A percentile compares a stretch with the other conserved stretches of the same genome.
Evolutionary conservation across 2,113 vertebrate species (phyloP).

Genomic region (Crotalus helleri): DNA sequence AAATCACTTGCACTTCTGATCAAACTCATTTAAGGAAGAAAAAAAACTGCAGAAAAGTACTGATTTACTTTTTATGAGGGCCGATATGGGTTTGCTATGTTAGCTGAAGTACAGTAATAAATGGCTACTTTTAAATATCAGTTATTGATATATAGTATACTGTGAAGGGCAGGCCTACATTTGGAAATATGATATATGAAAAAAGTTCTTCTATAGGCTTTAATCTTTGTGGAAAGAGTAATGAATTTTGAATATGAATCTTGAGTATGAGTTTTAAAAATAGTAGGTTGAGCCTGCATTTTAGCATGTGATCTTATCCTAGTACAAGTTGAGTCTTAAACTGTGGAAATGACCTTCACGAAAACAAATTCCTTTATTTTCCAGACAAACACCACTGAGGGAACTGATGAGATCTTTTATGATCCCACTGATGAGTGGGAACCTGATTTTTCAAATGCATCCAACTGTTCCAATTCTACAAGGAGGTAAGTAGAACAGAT

Average conservation of each 20-base stretch:
- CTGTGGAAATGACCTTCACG: neutral
- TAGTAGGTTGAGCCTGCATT: neutral
- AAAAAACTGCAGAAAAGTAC: no score
- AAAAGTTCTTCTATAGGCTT: neutral
- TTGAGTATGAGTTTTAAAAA: neutral
- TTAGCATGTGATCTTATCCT: neutral
- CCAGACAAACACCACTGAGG: slow-evolving; percentile 74
- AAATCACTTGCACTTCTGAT: neutral
- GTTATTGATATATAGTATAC: neutral
- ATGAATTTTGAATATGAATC: neutral
- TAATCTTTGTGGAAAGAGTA: neutral
- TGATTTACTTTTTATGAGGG: neutral
- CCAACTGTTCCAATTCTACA: slow-evolving; percentile 78
- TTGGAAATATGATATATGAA: neutral
- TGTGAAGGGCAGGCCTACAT: neutral
- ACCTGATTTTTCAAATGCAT: slow-evolving; percentile 80
- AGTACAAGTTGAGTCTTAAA: neutral
- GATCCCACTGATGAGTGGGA: slow-evolving; percentile 94
- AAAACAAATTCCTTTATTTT: slow-evolving; percentile 19
- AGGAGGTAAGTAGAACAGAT: slow-evolving; percentile 76
- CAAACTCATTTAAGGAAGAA: neutral
- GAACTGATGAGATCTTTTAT: slow-evolving; percentile 86
- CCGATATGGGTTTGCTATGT: neutral
- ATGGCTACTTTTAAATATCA: neutral
- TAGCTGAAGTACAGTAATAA: neutral